These are phyloP conservation scores for Anniella stebbinsi DNA, from an alignment of 2,797 vertebrate species.

Conservation along the genomic window DNA sequence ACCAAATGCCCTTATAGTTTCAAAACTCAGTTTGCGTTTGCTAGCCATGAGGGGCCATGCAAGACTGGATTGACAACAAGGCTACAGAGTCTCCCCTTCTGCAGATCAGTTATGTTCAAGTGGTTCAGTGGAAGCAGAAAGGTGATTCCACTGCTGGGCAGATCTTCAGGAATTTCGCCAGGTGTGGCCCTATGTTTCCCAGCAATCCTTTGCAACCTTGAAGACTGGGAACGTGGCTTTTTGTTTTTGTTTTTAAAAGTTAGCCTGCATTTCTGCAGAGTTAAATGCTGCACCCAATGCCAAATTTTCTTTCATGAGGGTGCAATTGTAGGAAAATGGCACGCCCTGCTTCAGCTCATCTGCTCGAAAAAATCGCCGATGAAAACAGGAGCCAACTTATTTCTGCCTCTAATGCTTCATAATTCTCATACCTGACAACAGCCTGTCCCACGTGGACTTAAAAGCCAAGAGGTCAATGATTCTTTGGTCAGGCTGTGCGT, in stretches of 20 bases:
- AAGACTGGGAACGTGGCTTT: neutral
- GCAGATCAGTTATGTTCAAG: neutral
- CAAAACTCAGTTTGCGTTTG: neutral
- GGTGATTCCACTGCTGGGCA: too few species aligned
- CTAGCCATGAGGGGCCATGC: neutral
- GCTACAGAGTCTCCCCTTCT: neutral
- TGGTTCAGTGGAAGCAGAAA: neutral
- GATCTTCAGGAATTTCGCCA: too few species aligned
- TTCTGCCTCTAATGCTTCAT: too few species aligned
- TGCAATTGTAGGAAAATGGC: neutral
- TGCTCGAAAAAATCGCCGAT: neutral
- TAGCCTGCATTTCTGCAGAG: neutral
- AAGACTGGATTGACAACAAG: neutral
- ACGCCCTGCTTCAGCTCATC: neutral
- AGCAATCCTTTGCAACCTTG: neutral
- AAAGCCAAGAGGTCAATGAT: too few species aligned
- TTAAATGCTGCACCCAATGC: neutral
- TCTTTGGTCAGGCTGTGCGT: neutral
- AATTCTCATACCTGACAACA: too few species aligned
- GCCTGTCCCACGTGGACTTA: too few species aligned
- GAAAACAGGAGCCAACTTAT: neutral
- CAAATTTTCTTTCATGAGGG: neutral
- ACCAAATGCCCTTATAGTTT: too few species aligned
- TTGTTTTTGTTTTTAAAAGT: neutral
- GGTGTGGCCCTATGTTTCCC: neutral